A percentile compares a stretch with the other conserved stretches of the same genome.
Evolutionary conservation across 2,888 invertebrate species (phyloP).

Genomic region (Leucoma salicis): DNA sequence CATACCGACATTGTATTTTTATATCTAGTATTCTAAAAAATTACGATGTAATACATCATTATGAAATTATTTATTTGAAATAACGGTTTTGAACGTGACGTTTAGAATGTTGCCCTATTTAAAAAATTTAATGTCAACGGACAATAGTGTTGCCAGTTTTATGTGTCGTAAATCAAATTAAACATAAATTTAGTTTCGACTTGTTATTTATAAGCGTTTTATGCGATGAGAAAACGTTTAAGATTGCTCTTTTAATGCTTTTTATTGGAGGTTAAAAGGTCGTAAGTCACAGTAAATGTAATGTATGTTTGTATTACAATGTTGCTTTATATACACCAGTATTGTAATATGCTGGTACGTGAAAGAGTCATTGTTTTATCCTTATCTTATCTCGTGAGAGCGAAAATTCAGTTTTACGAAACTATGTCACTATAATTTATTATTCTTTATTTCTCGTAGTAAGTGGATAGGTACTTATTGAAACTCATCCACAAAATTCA

Average conservation of each 20-base stretch:
- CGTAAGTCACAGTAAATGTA: slow-evolving; percentile 8
- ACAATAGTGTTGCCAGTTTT: slow-evolving; percentile 69
- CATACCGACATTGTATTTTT: slow-evolving; percentile 35
- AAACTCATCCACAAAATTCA: too few species aligned
- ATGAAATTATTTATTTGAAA: slow-evolving; percentile 55
- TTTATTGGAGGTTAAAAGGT: slow-evolving; percentile 22
- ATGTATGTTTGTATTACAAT: background rate
- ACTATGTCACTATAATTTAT: too few species aligned
- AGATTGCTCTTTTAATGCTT: slow-evolving; percentile 22
- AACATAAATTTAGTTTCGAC: slow-evolving; percentile 59
- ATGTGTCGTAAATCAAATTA: slow-evolving; percentile 65
- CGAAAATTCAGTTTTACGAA: background rate
- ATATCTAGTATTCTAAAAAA: slow-evolving; percentile 31
- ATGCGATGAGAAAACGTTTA: slow-evolving; percentile 54
- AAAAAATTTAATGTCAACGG: slow-evolving; percentile 61
- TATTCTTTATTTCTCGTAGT: too few species aligned
- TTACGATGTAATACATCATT: slow-evolving; percentile 46
- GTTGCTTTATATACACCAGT: background rate
- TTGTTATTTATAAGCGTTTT: slow-evolving; percentile 44
- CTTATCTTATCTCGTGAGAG: background rate
- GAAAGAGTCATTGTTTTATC: background rate
- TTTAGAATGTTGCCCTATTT: slow-evolving; percentile 70
- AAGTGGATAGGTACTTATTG: too few species aligned
- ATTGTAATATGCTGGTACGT: background rate
- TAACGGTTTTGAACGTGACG: slow-evolving; percentile 69